Percentiles rank a stretch among this genome's conserved stretches.
Conservation (phyloP, 2,888 invertebrate species). For the Magallana nippona region DNA sequence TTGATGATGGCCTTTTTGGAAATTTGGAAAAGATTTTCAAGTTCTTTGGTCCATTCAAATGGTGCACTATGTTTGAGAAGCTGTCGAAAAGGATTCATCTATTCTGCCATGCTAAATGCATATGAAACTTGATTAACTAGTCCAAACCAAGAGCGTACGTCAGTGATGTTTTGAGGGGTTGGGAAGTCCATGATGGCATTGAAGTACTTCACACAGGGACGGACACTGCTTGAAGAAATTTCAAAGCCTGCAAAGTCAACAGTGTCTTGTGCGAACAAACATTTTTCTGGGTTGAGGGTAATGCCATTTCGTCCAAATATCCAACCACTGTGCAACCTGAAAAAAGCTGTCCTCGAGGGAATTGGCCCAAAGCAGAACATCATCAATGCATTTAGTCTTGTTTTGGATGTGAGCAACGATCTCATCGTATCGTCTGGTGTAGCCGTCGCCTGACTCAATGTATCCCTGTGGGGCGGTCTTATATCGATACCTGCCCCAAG, state of each 20-base stretch:
- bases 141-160: conserved; percentile 64
- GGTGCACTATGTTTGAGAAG: conserved; percentile 58
- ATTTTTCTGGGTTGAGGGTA: conserved; percentile 65
- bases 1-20: conserved; percentile 52
- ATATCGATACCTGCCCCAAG: conserved; percentile 62
- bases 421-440: conserved; percentile 60
- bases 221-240: conserved; percentile 52
- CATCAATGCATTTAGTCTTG: conserved; percentile 64
- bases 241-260: too few species aligned
- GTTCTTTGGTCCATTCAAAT: conserved; percentile 52
- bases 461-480: conserved; percentile 59
- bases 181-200: conserved; percentile 60
- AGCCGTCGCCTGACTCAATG: conserved; percentile 61
- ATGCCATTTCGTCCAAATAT: conserved; percentile 61
- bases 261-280: conserved; percentile 52
- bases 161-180: conserved; percentile 58
- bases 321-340: conserved; percentile 59
- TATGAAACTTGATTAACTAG: conserved; percentile 64
- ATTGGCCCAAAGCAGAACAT: conserved; percentile 55
- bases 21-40: conserved; percentile 48
- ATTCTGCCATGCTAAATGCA: conserved; percentile 60
- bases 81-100: conserved; percentile 58
- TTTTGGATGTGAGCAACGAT: too few species aligned
- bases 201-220: conserved; percentile 54
- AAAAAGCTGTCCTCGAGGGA: conserved; percentile 56